Evolutionary conservation across 2,797 vertebrate species (phyloP), one percentile per base, ranked within the genome.

Genomic region (Ctenopoma kingsleyae): DNA sequence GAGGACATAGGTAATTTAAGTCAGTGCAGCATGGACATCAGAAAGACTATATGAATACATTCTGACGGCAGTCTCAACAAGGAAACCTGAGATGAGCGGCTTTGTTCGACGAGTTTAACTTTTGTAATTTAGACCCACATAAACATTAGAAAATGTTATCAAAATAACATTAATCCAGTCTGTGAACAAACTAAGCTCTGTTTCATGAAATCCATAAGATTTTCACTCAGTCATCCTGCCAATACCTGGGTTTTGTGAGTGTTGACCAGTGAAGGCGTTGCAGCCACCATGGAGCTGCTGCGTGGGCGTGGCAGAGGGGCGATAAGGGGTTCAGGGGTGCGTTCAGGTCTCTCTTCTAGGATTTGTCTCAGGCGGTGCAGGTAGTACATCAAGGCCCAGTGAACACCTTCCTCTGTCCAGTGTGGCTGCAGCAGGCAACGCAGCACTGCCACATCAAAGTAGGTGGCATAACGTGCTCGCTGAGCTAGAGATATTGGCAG

Each of bases 221-320:
- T 20, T n/a, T 25, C 6, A 22, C 30, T n/a, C 5, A 32, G 5
- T 50, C 30, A 2, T 13, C 23, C 8, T 27, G 38, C 6, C 16
- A 0, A n/a, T 71, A 95, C 98, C 94, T 99, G 98, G 16, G 97
- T 98, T 93, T 98, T 99, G 88, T 99, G 98, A 8, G 98, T 99
- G 82, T 99, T 99, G 87, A 99, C 98, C 71, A 99, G 88, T 0
- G 97, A 99, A 2, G 98, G 98, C 0, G 98, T 93, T 3, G 96
- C 96, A 0, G 98, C 98, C 90, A 99, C 98, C 98, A 99, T 99
- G 36, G 98, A 99, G 90, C 97, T 98, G 86, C 98, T 99, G 62
- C 98, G 96, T 0, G 98, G 98, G 9, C 98, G 95, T 0, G 97
- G 95, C 66, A 98, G 87, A 30, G 95, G 95, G 2, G 93, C 80